These are phyloP conservation scores for Colletes gigas DNA, from an alignment of 1,140 invertebrate genomes.

Conservation along the genomic window DNA sequence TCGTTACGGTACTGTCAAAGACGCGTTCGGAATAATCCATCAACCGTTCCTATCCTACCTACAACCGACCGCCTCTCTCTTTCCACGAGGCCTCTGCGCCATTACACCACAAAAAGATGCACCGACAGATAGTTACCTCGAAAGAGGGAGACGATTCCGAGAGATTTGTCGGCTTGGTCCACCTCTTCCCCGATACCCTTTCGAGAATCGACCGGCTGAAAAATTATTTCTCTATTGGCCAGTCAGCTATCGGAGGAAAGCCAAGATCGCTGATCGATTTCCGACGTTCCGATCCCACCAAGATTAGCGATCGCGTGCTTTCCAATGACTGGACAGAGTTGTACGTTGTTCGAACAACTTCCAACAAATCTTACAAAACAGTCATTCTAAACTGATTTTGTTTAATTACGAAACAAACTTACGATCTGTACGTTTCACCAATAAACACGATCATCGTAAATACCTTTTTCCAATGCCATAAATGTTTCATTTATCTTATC, in stretches of 20 bases:
- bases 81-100: background rate
- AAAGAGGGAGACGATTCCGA: conserved; percentile 20
- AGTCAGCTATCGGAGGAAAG: background rate
- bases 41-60: conserved; percentile 36
- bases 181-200: conserved; percentile 12
- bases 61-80: background rate
- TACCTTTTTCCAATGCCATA: too few relatives aligned
- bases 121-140: conserved; percentile 39
- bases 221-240: conserved; percentile 15
- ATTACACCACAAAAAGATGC: conserved; percentile 20
- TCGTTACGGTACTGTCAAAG: conserved; percentile 59
- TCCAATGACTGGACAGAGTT: background rate
- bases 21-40: conserved; percentile 63
- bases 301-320: background rate
- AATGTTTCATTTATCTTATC: too few relatives aligned
- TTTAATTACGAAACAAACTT: too few relatives aligned
- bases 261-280: conserved; percentile 18
- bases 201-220: conserved; percentile 1
- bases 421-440: too few relatives aligned
- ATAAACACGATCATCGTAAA: too few relatives aligned
- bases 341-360: too few relatives aligned
- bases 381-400: too few relatives aligned
- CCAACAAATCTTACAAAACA: too few relatives aligned
- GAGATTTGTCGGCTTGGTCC: conserved; percentile 32
- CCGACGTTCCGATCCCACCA: background rate